These are phyloP conservation scores for Campoletis raptor DNA, from an alignment of 2,888 invertebrate genomes.

Conservation along the genomic window DNA sequence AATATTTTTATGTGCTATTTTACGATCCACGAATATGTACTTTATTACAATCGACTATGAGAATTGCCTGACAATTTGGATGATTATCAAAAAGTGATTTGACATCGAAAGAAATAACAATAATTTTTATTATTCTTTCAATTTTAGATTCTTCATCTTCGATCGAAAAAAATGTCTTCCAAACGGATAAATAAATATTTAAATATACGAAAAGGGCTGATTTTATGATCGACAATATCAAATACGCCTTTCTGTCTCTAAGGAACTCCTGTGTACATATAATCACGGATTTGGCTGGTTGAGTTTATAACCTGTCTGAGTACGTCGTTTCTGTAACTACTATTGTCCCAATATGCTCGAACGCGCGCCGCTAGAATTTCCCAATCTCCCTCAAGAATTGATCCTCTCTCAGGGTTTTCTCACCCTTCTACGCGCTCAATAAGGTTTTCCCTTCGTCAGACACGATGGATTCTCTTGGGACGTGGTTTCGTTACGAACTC, in stretches of 20 bases:
- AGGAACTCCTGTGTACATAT: neutral
- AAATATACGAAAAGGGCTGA: neutral
- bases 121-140: neutral
- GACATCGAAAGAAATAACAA: neutral
- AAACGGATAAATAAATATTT: neutral
- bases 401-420: conserved; percentile 3
- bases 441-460: conserved; percentile 20
- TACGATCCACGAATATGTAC: neutral
- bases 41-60: neutral
- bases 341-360: conserved; percentile 55
- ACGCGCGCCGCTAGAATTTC: conserved; percentile 30
- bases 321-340: conserved; percentile 49
- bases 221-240: neutral
- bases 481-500: neutral
- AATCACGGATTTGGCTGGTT: conserved; percentile 19
- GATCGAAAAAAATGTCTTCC: neutral
- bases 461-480: conserved; percentile 11
- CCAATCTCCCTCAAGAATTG: conserved; percentile 21
- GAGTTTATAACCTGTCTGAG: conserved; percentile 6
- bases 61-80: neutral
- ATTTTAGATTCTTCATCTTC: neutral
- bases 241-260: neutral
- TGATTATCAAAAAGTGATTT: conserved; percentile 8
- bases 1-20: conserved; percentile 22
- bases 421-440: conserved; percentile 10